Evolutionary conservation across 2,888 invertebrate genomes (phyloP).

Genomic region (Sesia apiformis): DNA sequence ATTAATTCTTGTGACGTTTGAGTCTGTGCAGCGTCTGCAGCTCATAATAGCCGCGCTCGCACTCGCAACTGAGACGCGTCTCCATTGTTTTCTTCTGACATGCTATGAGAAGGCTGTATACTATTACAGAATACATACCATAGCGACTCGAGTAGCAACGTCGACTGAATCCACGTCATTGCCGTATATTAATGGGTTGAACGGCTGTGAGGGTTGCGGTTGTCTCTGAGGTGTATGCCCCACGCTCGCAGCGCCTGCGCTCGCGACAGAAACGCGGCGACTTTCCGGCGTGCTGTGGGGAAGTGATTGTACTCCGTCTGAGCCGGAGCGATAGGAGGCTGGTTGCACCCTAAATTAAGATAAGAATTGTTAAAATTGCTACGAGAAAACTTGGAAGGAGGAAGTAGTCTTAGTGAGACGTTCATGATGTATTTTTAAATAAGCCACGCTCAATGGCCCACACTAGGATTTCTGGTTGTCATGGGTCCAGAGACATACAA

Average conservation of each 20-base stretch:
- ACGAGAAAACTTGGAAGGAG: too few species aligned
- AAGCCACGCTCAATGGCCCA: too few species aligned
- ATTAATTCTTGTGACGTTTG: too few species aligned
- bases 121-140: slow-evolving; percentile 76
- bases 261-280: slow-evolving; percentile 52
- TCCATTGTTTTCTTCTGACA: too few species aligned
- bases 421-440: too few species aligned
- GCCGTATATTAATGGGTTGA: slow-evolving; percentile 93
- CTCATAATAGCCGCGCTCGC: too few species aligned
- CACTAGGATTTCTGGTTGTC: too few species aligned
- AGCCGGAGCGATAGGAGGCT: slow-evolving; percentile 29
- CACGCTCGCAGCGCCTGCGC: slow-evolving; percentile 32
- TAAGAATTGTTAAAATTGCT: not conserved
- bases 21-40: too few species aligned
- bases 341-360: slow-evolving; percentile 40
- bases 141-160: slow-evolving; percentile 97
- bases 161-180: slow-evolving; percentile 98
- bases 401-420: too few species aligned
- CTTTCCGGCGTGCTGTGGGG: slow-evolving; percentile 58
- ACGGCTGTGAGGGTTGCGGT: slow-evolving; percentile 67
- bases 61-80: too few species aligned
- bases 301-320: slow-evolving; percentile 39
- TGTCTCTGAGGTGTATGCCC: slow-evolving; percentile 52
- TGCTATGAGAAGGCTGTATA: too few species aligned
- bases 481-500: too few species aligned